Base-by-base conservation (phyloP, 2,113 vertebrate species). In the Prionailurus viverrinus region DNA sequence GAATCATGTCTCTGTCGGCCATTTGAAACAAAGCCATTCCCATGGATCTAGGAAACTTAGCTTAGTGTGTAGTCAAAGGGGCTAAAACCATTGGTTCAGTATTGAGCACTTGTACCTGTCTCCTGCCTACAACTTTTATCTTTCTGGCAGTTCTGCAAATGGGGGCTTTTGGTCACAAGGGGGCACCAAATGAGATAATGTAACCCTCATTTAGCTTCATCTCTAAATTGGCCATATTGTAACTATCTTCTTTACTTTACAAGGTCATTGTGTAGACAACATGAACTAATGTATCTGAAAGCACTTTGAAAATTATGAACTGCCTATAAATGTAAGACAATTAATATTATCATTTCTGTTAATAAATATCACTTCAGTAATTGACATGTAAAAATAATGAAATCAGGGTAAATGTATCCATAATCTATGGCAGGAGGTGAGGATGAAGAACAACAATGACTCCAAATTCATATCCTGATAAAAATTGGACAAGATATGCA, bases 281-380 rank as follows among this genome's bases (percentile, higher is more conserved):
- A 48, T 89, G 16, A 94, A 14, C 16, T 79, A 83, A 55, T 86
- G 19, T 63, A 65, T 83, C 27, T 61, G 18, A 79, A 97, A 95
- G 16, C 23, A 71, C 10, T 79, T 91, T 96, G 78, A 76, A 96
- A 93, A 74, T 95, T 92, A 89, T 74, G 45, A 94, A 41, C 45
- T 2, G 63, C 48, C 27, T 91, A 21, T 74, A 92, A 91, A 66
- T 41, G 5, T 94, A 69, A 86, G 39, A 11, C 3, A 63, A 23
- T 79, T 87, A 91, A 92, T 89, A 82, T 81, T 69, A 71, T 74
- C 5, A 45, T 92, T 89, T 94, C 25, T 83, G 81, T 85, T 93
- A 86, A 74, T 68, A 82, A 93, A 51, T 92, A 23, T 25, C 11
- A 91, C 71, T 48, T 93, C 48, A 89, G 14, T 84, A 73, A 31